phyloP scores from a whole-genome alignment of 2,113 vertebrate species.

The Craseonycteris thonglongyai region DNA sequence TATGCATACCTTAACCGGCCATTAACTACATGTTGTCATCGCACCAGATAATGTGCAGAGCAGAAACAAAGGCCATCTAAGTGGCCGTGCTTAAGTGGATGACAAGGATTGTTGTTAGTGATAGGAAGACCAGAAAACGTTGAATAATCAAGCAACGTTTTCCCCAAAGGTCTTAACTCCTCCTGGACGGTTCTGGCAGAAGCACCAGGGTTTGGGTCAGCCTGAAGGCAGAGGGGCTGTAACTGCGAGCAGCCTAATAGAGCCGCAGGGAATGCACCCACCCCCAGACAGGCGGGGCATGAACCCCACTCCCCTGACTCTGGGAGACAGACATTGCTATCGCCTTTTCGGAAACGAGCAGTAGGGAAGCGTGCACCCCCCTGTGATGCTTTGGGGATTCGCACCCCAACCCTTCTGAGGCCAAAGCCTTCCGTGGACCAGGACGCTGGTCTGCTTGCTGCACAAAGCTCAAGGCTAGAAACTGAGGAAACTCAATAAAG shows the following conservation, averaged over 20 bases:
- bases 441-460: not conserved
- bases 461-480: not conserved
- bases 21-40: not conserved
- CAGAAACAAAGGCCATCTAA: not conserved
- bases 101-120: not conserved
- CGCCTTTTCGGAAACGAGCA: not conserved
- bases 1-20: not conserved
- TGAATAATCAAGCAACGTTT: not conserved
- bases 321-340: not conserved
- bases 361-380: fast-evolving
- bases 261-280: not conserved
- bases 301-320: no score
- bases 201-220: not conserved
- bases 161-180: not conserved
- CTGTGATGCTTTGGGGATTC: not conserved
- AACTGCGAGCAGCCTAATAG: no score
- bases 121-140: not conserved
- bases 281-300: not conserved
- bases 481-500: not conserved
- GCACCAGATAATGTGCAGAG: not conserved
- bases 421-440: no score
- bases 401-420: not conserved
- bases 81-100: not conserved
- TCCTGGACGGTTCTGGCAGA: not conserved
- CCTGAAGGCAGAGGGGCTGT: not conserved